Evolutionary conservation across 2,888 invertebrate genomes (phyloP).

Genomic region (Phaonia tiefii): DNA sequence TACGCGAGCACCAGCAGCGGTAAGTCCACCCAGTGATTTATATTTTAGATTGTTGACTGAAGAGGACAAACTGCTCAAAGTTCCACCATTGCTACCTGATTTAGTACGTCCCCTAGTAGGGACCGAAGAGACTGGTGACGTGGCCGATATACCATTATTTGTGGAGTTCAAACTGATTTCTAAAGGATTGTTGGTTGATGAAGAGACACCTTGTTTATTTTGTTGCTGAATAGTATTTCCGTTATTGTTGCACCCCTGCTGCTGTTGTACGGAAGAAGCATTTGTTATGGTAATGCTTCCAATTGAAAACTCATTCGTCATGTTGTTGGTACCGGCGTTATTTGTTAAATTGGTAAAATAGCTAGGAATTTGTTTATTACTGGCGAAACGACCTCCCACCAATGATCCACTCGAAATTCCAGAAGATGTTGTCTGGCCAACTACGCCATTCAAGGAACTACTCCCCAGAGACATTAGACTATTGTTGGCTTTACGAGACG

Average conservation of each 20-base stretch:
- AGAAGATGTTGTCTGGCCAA: constrained; percentile 68
- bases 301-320: constrained; percentile 68
- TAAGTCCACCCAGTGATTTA: constrained; percentile 46
- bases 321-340: constrained; percentile 46
- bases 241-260: constrained; percentile 37
- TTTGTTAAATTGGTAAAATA: constrained; percentile 64
- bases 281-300: constrained; percentile 70
- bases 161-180: constrained; percentile 65
- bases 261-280: constrained; percentile 49
- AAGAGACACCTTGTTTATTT: constrained; percentile 42
- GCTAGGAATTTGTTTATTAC: constrained; percentile 63
- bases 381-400: constrained; percentile 54
- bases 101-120: constrained; percentile 47
- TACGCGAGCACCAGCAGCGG: constrained; percentile 32
- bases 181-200: constrained; percentile 39
- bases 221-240: constrained; percentile 38
- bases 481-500: constrained; percentile 76
- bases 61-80: constrained; percentile 55
- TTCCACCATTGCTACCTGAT: constrained; percentile 41
- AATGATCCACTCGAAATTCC: background rate
- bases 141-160: constrained; percentile 63
- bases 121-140: constrained; percentile 56
- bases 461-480: constrained; percentile 72
- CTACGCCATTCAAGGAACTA: constrained; percentile 73
- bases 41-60: constrained; percentile 42